Evolutionary conservation across 30 jellyfish, hydroid and myxozoan genomes (phyloP), one percentile per base, ranked within the genome.

Genomic region (Catostylus mosaicus): DNA sequence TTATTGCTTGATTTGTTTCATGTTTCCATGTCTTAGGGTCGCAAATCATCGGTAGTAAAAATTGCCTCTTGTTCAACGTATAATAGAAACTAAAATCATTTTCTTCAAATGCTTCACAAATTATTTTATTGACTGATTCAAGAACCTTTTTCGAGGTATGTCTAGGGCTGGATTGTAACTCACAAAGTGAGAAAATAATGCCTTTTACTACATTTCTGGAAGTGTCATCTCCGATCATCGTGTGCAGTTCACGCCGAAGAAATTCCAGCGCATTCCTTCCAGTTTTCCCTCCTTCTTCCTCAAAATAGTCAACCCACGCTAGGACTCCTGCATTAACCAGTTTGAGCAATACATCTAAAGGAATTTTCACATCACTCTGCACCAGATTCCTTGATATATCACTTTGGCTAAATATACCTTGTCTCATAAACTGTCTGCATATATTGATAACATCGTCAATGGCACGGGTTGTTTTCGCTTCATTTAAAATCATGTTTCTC

Each of bases 391-490:
- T 77, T 1, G 78, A 40, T 1, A 72, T 36, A 30, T 72, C 66
- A 30, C 51, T n/a, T 24, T 23, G 24, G 34, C 51, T 36, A 32
- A 64, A 26, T 40, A 30, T 43, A 61, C 34, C 50, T 0, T 59
- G 69, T 2, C 20, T 16, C 9, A 8, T 48, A 29, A 79, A 59
- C 1, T 79, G 29, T 9, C 6, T 47, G 20, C 70, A 46, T 6
- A 79, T 38, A 10, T 79, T 23, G 52, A 79, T 64, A 61, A 79
- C 24, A 8, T 69, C 64, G 14, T 43, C 77, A 4, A 79, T 47
- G 2, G 75, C 82, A 23, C 2, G n/a, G 1, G 59, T 27, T 26
- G 9, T 18, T 6, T 18, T n/a, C 11, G 2, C 71, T 20, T 26
- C 26, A 7, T 5, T 26, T 9, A 18, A 2, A 1, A 2, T 3